A percentile compares a stretch with the other conserved stretches of the same genome.
Evolutionary conservation across 1,140 invertebrate species (phyloP).

Genomic region (Euglossa dilemma): DNA sequence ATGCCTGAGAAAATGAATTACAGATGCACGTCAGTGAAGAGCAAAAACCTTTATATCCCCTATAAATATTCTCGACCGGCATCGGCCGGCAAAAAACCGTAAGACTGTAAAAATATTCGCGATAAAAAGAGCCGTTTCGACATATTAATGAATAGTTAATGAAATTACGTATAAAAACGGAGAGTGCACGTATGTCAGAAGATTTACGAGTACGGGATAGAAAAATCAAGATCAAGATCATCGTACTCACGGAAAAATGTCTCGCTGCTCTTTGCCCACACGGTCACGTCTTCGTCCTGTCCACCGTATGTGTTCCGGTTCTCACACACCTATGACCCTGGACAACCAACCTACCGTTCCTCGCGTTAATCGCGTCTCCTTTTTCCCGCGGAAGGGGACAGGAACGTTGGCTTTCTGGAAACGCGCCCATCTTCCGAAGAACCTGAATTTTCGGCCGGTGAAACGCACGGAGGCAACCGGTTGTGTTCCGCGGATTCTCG

Average conservation of each 20-base stretch:
- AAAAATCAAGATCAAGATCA: not conserved
- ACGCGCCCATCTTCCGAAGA: conserved; percentile 41
- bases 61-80: not conserved
- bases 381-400: conserved; percentile 16
- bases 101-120: not conserved
- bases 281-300: conserved; percentile 71
- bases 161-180: too few relatives aligned
- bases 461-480: not conserved
- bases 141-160: not conserved
- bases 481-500: not conserved
- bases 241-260: not conserved
- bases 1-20: not conserved
- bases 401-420: conserved; percentile 71
- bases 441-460: not conserved
- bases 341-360: conserved; percentile 65
- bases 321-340: conserved; percentile 76
- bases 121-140: not conserved
- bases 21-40: not conserved
- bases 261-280: conserved; percentile 63
- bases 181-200: not conserved
- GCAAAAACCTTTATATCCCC: not conserved
- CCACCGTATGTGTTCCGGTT: conserved; percentile 76
- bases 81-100: not conserved
- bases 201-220: not conserved
- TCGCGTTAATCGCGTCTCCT: conserved; percentile 75